phyloP scores from a whole-genome alignment of 2,797 vertebrate species.

The Mustela erminea region DNA sequence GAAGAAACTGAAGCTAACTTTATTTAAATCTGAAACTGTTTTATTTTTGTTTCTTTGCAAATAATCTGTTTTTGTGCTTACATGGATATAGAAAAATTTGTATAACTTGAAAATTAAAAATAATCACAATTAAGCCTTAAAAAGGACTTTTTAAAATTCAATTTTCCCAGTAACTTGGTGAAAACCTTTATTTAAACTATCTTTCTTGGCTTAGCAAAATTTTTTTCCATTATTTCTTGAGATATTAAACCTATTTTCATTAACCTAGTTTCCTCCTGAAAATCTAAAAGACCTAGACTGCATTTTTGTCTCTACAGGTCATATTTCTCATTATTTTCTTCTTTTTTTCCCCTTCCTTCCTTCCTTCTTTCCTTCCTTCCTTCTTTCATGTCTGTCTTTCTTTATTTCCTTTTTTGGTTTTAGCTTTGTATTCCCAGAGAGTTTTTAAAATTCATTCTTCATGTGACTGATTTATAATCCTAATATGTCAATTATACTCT shows the following conservation, averaged over 20 bases:
- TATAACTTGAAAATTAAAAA: constrained; percentile 15
- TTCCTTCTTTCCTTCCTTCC: background rate
- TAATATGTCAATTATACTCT: background rate
- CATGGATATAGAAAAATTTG: background rate
- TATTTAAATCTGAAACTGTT: background rate
- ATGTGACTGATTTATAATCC: background rate
- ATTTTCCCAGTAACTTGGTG: background rate
- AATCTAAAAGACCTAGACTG: background rate
- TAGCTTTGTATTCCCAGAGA: background rate
- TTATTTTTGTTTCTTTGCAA: background rate
- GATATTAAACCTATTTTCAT: background rate
- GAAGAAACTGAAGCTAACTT: background rate
- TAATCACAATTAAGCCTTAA: background rate
- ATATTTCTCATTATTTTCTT: background rate
- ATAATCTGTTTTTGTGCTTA: background rate
- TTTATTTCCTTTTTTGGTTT: background rate
- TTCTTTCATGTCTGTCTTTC: no score
- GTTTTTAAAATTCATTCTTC: background rate
- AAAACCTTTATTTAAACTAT: background rate
- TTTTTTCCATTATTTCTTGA: background rate
- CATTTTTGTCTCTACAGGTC: background rate
- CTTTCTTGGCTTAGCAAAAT: background rate
- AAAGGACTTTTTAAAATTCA: background rate
- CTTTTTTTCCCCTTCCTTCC: no score
- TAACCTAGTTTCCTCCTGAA: background rate